phyloP scores from a whole-genome alignment of 2,113 vertebrate species.

The Nothocercus nigrocapillus region DNA sequence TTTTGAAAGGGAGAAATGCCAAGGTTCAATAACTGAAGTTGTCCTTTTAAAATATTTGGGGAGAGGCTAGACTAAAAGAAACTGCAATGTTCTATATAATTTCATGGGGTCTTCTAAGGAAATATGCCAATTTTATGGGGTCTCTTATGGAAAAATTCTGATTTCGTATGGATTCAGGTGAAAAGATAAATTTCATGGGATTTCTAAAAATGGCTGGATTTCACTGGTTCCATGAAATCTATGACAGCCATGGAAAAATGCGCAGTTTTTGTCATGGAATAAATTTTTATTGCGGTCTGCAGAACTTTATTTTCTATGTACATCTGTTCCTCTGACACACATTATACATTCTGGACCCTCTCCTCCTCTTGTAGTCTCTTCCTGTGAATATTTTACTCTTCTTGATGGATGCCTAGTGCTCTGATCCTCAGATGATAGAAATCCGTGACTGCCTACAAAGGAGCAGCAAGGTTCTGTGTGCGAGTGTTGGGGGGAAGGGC shows the following conservation, averaged over 20 bases:
- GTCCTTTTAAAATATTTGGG: constrained; percentile 54
- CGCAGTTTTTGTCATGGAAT: constrained; percentile 33
- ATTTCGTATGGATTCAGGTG: constrained; percentile 77
- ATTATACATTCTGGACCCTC: constrained; percentile 32
- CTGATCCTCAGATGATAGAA: constrained; percentile 43
- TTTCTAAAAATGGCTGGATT: constrained; percentile 76
- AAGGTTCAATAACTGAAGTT: constrained; percentile 18
- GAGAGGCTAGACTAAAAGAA: constrained; percentile 53
- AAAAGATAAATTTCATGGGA: constrained; percentile 78
- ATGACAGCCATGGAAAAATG: constrained; percentile 69
- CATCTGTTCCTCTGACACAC: constrained; percentile 31
- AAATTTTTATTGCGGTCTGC: constrained; percentile 61
- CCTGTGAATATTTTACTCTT: constrained; percentile 36
- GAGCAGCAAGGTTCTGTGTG: neutral
- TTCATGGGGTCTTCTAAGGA: constrained; percentile 75
- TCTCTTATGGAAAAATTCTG: constrained; percentile 67
- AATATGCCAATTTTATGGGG: constrained; percentile 75
- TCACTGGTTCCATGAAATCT: constrained; percentile 74
- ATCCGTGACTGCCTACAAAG: constrained; percentile 22
- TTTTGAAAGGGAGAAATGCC: constrained; percentile 7
- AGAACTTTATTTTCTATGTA: constrained; percentile 69
- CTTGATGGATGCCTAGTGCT: constrained; percentile 20
- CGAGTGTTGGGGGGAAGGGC: neutral
- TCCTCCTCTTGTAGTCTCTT: constrained; percentile 50
- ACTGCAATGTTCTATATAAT: constrained; percentile 71